Percentiles rank a stretch among this genome's conserved stretches.
Conservation (phyloP, 2,797 vertebrate genomes). For the Rhinella marina region DNA sequence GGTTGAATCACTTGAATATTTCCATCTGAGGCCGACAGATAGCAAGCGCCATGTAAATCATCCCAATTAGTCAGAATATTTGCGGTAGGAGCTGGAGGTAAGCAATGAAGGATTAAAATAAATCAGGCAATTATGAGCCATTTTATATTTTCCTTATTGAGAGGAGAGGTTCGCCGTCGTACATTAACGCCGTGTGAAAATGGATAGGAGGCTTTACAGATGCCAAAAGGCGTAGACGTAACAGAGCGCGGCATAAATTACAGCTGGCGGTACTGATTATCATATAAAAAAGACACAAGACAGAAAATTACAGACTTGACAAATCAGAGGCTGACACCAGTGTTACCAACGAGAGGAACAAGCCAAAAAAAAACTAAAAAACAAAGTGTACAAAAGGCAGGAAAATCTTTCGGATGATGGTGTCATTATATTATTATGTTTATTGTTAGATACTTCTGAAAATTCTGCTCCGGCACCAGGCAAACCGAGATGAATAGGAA, state of each 20-base stretch:
- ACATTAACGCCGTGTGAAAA: constrained; percentile 46
- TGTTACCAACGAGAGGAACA: not conserved
- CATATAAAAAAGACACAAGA: constrained; percentile 36
- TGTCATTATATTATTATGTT: constrained; percentile 25
- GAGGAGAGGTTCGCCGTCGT: constrained; percentile 38
- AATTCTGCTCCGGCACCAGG: not conserved
- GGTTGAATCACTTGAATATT: constrained; percentile 39
- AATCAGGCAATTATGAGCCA: constrained; percentile 46
- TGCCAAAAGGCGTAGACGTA: constrained; percentile 47
- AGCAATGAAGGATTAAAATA: constrained; percentile 35
- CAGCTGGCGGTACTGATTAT: constrained; percentile 34
- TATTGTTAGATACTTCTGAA: constrained; percentile 6
- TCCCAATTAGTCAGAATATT: constrained; percentile 50
- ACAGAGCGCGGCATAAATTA: constrained; percentile 42
- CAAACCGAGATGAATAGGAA: not conserved
- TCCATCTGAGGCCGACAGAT: constrained; percentile 16
- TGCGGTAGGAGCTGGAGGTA: constrained; percentile 35
- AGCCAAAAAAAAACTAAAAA: not conserved
- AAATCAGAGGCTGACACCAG: constrained; percentile 20
- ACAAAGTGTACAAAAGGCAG: constrained; percentile 13
- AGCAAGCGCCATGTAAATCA: constrained; percentile 28
- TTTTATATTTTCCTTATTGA: constrained; percentile 48
- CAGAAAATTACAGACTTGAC: constrained; percentile 36
- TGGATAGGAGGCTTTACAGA: constrained; percentile 40
- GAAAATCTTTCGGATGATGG: not conserved